A percentile compares a stretch with the other conserved stretches of the same genome.
phyloP scores from a whole-genome alignment of 2,888 invertebrate species.

The Merodon equestris region DNA sequence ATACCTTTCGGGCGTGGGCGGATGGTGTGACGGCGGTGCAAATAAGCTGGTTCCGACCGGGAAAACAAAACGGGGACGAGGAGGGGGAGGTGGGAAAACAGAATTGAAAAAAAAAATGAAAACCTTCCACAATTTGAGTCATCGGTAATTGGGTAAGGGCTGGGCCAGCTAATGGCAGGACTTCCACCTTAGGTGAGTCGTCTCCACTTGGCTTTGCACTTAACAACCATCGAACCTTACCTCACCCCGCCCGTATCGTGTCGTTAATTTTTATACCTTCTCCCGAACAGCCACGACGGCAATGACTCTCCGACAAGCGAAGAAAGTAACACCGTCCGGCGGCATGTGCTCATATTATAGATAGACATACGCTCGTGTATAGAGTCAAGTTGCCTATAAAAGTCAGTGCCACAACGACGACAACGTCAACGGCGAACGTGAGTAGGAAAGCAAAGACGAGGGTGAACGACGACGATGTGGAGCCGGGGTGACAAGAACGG shows the following conservation, averaged over 20 bases:
- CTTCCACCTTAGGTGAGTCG: constrained; percentile 61
- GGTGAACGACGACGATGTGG: no score
- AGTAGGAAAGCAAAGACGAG: no score
- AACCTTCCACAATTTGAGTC: constrained; percentile 68
- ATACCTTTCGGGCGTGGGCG: constrained; percentile 38
- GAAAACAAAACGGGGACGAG: no score
- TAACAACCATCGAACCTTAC: constrained; percentile 41
- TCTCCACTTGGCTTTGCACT: constrained; percentile 65
- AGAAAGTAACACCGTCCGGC: constrained; percentile 64
- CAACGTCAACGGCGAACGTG: background rate
- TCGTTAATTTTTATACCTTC: constrained; percentile 60
- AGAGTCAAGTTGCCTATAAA: constrained; percentile 40
- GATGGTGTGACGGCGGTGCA: no score
- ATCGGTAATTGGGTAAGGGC: constrained; percentile 67
- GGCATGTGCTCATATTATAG: constrained; percentile 60
- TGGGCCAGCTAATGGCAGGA: constrained; percentile 62
- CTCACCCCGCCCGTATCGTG: constrained; percentile 23
- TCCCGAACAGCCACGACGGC: constrained; percentile 1
- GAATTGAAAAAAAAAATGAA: constrained; percentile 34
- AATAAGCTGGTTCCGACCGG: constrained; percentile 55
- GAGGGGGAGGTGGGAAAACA: no score
- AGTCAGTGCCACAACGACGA: constrained; percentile 47
- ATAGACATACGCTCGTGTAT: constrained; percentile 39
- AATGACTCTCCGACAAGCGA: constrained; percentile 41
- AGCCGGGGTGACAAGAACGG: no score